Conservation (phyloP, 2,797 vertebrate genomes). For the Aplochiton taeniatus region DNA sequence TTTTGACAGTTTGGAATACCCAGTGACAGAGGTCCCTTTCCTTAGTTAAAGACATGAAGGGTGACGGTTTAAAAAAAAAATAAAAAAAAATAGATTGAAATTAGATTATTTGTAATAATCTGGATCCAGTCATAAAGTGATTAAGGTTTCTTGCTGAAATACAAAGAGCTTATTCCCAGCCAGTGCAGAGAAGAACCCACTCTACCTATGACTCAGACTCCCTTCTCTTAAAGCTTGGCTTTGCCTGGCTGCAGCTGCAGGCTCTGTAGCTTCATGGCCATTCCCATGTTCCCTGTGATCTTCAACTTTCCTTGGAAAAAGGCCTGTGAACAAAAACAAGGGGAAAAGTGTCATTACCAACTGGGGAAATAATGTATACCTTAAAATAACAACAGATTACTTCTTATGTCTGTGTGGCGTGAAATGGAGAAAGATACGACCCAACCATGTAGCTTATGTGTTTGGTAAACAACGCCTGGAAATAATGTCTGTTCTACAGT, state of each 20-base stretch:
- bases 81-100: not conserved
- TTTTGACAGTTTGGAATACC: too few species aligned
- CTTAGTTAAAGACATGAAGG: too few species aligned
- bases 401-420: too few species aligned
- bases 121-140: not conserved
- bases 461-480: constrained; percentile 2
- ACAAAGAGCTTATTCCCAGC: not conserved
- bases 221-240: constrained; percentile 78
- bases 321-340: constrained; percentile 73
- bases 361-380: not conserved
- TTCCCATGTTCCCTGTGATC: constrained; percentile 91
- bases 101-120: not conserved
- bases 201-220: not conserved
- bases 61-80: not conserved
- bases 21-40: too few species aligned
- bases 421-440: too few species aligned
- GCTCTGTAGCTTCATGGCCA: constrained; percentile 94
- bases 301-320: constrained; percentile 98
- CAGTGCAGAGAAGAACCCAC: constrained; percentile 11
- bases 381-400: not conserved
- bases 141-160: constrained; percentile 1
- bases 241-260: constrained; percentile 89
- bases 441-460: not conserved
- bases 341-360: not conserved
- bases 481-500: constrained; percentile 12